Percentiles rank a stretch among this genome's conserved stretches.
Evolutionary conservation across 92 coral and sea anemone species (phyloP).

Genomic region (Phenganax subtilis): DNA sequence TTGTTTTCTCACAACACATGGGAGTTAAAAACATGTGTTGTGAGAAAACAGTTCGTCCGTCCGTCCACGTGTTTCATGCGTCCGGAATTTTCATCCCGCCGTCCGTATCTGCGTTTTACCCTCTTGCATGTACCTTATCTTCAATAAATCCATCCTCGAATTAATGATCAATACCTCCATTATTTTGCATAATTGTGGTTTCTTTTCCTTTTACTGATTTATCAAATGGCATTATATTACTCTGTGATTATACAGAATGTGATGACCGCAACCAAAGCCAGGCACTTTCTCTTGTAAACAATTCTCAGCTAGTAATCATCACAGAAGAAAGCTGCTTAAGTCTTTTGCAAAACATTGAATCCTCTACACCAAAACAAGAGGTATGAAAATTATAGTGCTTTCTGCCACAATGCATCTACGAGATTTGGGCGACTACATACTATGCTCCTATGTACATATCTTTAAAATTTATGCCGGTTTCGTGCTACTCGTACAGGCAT

Average conservation of each 20-base stretch:
- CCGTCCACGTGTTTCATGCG: too few species aligned
- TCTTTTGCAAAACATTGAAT: conserved; percentile 40
- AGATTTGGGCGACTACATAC: background rate
- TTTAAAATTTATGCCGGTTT: background rate
- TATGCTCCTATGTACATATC: background rate
- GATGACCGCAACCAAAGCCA: conserved; percentile 21
- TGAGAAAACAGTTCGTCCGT: too few species aligned
- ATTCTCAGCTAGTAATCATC: conserved; percentile 77
- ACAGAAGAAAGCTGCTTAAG: conserved; percentile 58
- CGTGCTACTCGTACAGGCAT: conserved; percentile 5
- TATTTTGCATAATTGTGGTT: too few species aligned
- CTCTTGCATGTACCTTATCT: too few species aligned
- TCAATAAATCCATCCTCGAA: too few species aligned
- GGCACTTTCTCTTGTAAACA: conserved; percentile 77
- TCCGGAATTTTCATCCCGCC: too few species aligned
- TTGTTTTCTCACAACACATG: too few species aligned
- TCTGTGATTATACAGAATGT: conserved; percentile 16
- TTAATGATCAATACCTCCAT: too few species aligned
- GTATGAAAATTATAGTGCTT: background rate
- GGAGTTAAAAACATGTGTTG: too few species aligned
- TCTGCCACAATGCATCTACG: background rate
- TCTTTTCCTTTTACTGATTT: too few species aligned
- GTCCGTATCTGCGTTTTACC: too few species aligned
- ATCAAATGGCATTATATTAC: too few species aligned
- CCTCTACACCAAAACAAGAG: background rate